A percentile compares a stretch with the other conserved stretches of the same genome.
phyloP scores from a whole-genome alignment of 1,140 invertebrate species.

The Mamestra configurata region DNA sequence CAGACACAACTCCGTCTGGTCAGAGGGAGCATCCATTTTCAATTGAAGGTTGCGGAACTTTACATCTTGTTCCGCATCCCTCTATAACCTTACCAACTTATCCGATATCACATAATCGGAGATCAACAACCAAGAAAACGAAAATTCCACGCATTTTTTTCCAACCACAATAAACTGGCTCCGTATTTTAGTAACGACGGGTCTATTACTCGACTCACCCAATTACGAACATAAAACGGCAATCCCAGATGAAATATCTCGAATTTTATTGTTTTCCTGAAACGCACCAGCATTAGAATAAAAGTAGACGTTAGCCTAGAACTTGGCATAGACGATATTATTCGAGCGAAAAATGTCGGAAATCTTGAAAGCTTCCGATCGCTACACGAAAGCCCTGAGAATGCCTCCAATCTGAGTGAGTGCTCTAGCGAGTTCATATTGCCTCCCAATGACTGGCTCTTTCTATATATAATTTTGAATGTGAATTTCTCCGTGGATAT shows the following conservation, averaged over 20 bases:
- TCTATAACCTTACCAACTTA: too few species aligned
- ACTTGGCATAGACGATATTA: conserved; percentile 52
- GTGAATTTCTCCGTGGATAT: conserved; percentile 42
- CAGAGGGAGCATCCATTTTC: too few species aligned
- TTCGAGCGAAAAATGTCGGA: conserved; percentile 64
- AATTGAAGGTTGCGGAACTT: too few species aligned
- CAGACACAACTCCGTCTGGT: too few species aligned
- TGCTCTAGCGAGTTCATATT: conserved; percentile 50
- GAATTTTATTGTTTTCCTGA: conserved; percentile 26
- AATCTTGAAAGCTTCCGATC: conserved; percentile 72
- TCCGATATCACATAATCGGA: too few species aligned
- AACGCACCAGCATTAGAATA: conserved; percentile 41
- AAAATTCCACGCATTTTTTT: background rate
- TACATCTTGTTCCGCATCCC: too few species aligned
- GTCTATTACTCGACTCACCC: background rate
- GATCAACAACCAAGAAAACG: too few species aligned
- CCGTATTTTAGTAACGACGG: background rate
- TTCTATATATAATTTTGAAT: conserved; percentile 51
- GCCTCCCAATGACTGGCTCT: conserved; percentile 50
- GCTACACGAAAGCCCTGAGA: conserved; percentile 59
- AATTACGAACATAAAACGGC: conserved; percentile 34
- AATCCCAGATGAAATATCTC: background rate
- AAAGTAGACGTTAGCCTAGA: conserved; percentile 41
- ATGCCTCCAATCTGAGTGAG: conserved; percentile 63
- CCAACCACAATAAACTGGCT: background rate